Percentiles rank a stretch among this genome's conserved stretches.
Evolutionary conservation across 2,113 vertebrate genomes (phyloP).

Genomic region (Spea bombifrons): DNA sequence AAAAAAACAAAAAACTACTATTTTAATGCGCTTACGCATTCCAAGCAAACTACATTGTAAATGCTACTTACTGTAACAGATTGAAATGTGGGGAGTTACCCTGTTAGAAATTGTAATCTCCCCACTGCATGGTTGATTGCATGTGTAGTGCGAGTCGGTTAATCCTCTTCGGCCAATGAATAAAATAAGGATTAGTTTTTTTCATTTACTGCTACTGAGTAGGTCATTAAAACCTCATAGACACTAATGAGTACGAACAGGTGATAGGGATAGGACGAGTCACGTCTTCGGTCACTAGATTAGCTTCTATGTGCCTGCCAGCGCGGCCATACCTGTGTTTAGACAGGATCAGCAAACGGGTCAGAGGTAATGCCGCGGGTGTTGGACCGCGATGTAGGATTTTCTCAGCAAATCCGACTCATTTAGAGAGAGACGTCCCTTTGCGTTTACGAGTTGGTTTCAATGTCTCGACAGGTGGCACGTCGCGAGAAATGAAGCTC

Average conservation of each 20-base stretch:
- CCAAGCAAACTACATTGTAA: slow-evolving; percentile 58
- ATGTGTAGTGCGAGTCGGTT: slow-evolving; percentile 58
- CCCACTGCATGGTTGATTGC: slow-evolving; percentile 52
- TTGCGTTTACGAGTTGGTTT: slow-evolving; percentile 53
- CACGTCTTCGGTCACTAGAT: slow-evolving; percentile 45
- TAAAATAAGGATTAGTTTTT: slow-evolving; percentile 66
- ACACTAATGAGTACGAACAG: slow-evolving; percentile 60
- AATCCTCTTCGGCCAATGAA: slow-evolving; percentile 60
- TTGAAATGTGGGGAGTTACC: slow-evolving; percentile 61
- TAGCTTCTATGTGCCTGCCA: neutral
- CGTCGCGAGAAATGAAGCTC: slow-evolving; percentile 87
- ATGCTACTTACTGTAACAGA: slow-evolving; percentile 60
- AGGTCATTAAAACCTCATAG: slow-evolving; percentile 62
- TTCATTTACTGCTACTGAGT: slow-evolving; percentile 61
- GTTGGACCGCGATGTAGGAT: slow-evolving; percentile 52
- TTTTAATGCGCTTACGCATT: slow-evolving; percentile 54
- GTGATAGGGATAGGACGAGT: slow-evolving; percentile 52
- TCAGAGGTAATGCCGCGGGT: slow-evolving; percentile 3
- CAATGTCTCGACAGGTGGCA: slow-evolving; percentile 80
- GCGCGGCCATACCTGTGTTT: neutral
- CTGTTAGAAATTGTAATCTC: slow-evolving; percentile 58
- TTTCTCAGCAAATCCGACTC: slow-evolving; percentile 46
- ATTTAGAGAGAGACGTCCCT: no score
- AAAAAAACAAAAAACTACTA: slow-evolving; percentile 48
- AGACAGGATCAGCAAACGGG: neutral